phyloP scores from a whole-genome alignment of 2,888 invertebrate species.

The Patella depressa region DNA sequence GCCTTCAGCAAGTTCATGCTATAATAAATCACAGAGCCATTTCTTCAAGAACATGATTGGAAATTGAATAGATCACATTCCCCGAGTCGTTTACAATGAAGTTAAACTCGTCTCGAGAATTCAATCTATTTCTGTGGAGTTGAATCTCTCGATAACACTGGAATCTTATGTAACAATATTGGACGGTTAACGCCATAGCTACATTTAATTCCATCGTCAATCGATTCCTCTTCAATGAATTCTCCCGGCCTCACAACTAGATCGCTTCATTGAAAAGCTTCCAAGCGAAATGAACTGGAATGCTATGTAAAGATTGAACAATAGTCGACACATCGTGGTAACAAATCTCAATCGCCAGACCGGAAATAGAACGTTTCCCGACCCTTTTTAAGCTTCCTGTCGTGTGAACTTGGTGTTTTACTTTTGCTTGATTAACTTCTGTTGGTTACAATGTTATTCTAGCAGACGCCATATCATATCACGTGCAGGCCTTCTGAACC shows the following conservation, averaged over 20 bases:
- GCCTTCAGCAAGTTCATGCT: too few relatives aligned
- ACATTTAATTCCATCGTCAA: neutral
- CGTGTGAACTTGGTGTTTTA: neutral
- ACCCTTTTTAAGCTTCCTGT: slow-evolving; percentile 1
- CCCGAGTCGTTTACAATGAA: too few relatives aligned
- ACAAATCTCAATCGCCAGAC: neutral
- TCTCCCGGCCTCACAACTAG: neutral
- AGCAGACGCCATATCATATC: too few relatives aligned
- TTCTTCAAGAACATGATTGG: too few relatives aligned
- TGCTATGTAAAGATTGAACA: too few relatives aligned
- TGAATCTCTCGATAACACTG: neutral
- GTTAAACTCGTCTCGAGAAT: too few relatives aligned
- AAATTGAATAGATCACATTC: too few relatives aligned
- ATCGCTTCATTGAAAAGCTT: neutral
- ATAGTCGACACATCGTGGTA: too few relatives aligned
- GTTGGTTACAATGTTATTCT: neutral
- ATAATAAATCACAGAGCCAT: too few relatives aligned
- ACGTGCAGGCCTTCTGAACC: too few relatives aligned
- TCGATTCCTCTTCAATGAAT: slow-evolving; percentile 11
- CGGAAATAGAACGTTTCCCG: slow-evolving; percentile 7
- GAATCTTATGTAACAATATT: slow-evolving; percentile 5
- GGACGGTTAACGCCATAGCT: neutral
- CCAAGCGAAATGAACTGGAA: slow-evolving; percentile 1
- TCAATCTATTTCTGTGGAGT: too few relatives aligned
- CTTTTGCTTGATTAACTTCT: neutral